A percentile compares a stretch with the other conserved stretches of the same genome.
Evolutionary conservation across 2,888 invertebrate species (phyloP).

Genomic region (Phortica okadai): DNA sequence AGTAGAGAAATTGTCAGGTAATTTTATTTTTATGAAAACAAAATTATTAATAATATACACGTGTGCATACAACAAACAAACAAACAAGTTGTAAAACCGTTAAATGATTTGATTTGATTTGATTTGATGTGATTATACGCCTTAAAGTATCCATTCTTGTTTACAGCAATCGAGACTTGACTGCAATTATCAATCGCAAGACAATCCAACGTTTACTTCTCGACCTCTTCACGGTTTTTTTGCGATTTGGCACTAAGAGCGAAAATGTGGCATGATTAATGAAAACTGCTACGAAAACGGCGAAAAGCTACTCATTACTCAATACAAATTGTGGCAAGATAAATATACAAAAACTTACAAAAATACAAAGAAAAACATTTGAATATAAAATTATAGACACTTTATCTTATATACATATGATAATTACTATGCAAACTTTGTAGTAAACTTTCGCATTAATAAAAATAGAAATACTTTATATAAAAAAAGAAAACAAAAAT

Average conservation of each 20-base stretch:
- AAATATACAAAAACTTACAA: too few relatives aligned
- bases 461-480: too few relatives aligned
- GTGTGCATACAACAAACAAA: background rate
- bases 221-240: background rate
- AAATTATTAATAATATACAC: background rate
- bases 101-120: background rate
- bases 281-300: too few relatives aligned
- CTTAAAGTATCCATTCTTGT: background rate
- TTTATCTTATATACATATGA: too few relatives aligned
- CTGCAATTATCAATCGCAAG: background rate
- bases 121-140: background rate
- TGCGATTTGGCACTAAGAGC: background rate
- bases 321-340: too few relatives aligned
- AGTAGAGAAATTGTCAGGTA: background rate
- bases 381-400: too few relatives aligned
- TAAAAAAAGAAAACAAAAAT: too few relatives aligned
- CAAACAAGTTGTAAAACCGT: background rate
- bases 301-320: too few relatives aligned
- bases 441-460: too few relatives aligned
- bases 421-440: too few relatives aligned
- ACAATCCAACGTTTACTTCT: background rate
- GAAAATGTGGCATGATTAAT: background rate
- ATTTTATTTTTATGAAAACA: background rate
- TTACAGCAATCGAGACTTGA: background rate
- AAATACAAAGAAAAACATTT: too few relatives aligned